Percentiles rank a stretch among this genome's conserved stretches.
Evolutionary conservation across 2,888 invertebrate species (phyloP).

Genomic region (Torymus aiolomorphi): DNA sequence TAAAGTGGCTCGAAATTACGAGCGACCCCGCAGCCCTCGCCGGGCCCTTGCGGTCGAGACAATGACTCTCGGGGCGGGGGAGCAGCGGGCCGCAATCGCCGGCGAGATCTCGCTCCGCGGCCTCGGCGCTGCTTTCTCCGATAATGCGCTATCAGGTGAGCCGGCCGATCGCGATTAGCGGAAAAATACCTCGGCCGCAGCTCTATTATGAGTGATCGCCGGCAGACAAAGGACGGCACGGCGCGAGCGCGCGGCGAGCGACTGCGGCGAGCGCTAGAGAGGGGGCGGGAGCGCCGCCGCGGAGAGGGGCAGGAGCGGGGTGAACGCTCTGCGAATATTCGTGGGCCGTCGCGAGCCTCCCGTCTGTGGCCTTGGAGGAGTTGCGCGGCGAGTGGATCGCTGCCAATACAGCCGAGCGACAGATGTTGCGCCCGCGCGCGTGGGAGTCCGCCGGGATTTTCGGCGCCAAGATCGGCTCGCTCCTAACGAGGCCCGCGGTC

Average conservation of each 20-base stretch:
- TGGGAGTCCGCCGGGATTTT: constrained; percentile 43
- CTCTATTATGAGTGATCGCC: constrained; percentile 29
- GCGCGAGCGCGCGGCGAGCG: background rate
- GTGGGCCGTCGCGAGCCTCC: constrained; percentile 36
- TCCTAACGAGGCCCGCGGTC: background rate
- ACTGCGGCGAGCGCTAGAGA: constrained; percentile 25
- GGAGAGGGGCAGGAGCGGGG: constrained; percentile 44
- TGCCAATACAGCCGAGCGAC: constrained; percentile 65
- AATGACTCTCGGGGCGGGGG: constrained; percentile 57
- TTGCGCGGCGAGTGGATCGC: constrained; percentile 60
- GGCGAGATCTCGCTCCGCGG: constrained; percentile 45
- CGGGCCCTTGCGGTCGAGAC: constrained; percentile 61
- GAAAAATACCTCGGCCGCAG: constrained; percentile 23
- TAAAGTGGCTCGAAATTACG: constrained; percentile 54
- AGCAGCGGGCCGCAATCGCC: constrained; percentile 54
- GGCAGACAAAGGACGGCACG: constrained; percentile 27
- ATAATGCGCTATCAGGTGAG: no score
- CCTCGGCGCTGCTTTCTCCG: background rate
- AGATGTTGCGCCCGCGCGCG: constrained; percentile 65
- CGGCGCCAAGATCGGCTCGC: background rate
- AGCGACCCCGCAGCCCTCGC: constrained; percentile 50
- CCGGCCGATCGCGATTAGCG: background rate
- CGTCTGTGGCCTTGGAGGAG: constrained; percentile 54
- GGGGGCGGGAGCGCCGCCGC: constrained; percentile 29
- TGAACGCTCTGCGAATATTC: constrained; percentile 58